These are phyloP conservation scores for Drosophila nr. medialis DNA, from an alignment of 2,888 invertebrate genomes.

Conservation along the genomic window DNA sequence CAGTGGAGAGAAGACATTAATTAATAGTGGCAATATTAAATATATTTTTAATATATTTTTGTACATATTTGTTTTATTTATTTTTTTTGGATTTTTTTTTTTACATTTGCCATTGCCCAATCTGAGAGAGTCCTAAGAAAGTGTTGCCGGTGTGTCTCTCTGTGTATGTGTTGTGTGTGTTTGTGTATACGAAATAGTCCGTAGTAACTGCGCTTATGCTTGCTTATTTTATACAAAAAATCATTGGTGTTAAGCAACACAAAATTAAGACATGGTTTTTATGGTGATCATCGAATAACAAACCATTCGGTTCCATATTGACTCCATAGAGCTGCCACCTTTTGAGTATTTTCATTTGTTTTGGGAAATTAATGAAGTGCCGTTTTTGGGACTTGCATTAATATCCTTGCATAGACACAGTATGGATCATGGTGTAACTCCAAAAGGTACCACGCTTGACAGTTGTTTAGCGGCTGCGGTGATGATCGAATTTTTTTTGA, in stretches of 20 bases:
- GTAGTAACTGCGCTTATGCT: slow-evolving; percentile 14
- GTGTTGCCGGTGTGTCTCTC: slow-evolving; percentile 22
- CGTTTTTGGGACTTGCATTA: background rate
- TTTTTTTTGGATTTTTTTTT: slow-evolving; percentile 28
- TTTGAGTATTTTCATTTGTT: background rate
- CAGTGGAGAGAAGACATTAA: slow-evolving; percentile 29
- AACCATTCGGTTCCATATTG: background rate
- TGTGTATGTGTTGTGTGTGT: slow-evolving; percentile 15
- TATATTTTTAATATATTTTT: too few relatives aligned
- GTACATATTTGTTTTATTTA: too few relatives aligned
- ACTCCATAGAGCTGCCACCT: background rate
- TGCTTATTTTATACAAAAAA: background rate
- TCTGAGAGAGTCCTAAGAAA: slow-evolving; percentile 40
- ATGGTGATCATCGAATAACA: background rate
- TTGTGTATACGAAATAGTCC: slow-evolving; percentile 7
- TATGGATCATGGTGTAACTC: background rate
- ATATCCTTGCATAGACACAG: background rate
- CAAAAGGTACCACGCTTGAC: background rate
- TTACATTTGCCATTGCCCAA: slow-evolving; percentile 48
- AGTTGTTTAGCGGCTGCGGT: background rate
- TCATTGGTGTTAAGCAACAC: background rate
- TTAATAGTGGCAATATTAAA: slow-evolving; percentile 35
- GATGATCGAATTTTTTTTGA: background rate
- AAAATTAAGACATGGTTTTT: background rate
- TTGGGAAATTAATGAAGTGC: background rate